A percentile compares a stretch with the other conserved stretches of the same genome.
Conservation (phyloP, 1,140 invertebrate genomes). For the Ceratosolen fusciceps region DNA sequence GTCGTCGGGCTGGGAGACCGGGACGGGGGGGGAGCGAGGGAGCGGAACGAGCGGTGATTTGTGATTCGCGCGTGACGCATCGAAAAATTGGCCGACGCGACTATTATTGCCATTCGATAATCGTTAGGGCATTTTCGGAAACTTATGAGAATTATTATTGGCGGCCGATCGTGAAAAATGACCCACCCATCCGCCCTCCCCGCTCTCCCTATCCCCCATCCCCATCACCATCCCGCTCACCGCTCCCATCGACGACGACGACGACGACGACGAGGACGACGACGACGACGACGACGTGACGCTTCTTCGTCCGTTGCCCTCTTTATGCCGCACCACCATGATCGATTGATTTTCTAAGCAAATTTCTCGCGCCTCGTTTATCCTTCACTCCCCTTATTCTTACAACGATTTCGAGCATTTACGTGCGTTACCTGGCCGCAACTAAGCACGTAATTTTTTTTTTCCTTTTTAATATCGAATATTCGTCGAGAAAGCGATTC, state of each 20-base stretch:
- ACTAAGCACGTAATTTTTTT: too few relatives aligned
- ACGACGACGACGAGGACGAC: too few relatives aligned
- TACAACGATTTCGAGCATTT: too few relatives aligned
- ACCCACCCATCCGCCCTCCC: too few relatives aligned
- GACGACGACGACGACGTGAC: too few relatives aligned
- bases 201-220: too few relatives aligned
- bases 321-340: not conserved
- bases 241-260: too few relatives aligned
- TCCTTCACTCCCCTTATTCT: too few relatives aligned
- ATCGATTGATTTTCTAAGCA: not conserved
- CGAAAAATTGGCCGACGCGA: slow-evolving; percentile 20
- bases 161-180: not conserved
- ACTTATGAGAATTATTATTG: slow-evolving; percentile 26
- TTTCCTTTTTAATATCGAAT: not conserved
- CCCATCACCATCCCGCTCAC: too few relatives aligned
- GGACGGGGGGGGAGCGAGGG: not conserved
- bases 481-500: too few relatives aligned
- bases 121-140: not conserved
- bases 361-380: not conserved
- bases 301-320: not conserved
- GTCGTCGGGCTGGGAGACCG: not conserved
- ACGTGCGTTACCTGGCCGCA: too few relatives aligned
- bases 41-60: slow-evolving; percentile 27
- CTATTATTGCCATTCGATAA: slow-evolving; percentile 14
- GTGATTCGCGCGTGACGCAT: slow-evolving; percentile 37